A percentile compares a stretch with the other conserved stretches of the same genome.
Evolutionary conservation across 2,888 invertebrate species (phyloP).

Genomic region (Cephus pulcher): DNA sequence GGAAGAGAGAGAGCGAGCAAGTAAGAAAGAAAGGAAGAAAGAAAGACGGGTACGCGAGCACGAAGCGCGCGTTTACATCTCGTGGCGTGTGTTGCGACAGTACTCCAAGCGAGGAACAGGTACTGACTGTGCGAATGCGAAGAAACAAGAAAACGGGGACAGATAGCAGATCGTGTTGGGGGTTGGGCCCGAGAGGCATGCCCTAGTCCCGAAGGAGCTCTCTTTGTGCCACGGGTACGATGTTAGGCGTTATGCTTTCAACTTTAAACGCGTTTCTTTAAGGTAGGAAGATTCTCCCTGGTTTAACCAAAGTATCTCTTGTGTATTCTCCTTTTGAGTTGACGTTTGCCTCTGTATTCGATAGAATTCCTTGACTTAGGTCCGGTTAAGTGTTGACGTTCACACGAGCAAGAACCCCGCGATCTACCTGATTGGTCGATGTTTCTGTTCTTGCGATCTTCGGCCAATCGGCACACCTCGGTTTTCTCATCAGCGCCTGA

Average conservation of each 20-base stretch:
- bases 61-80: slow-evolving; percentile 7
- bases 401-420: slow-evolving; percentile 26
- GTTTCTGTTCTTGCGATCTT: slow-evolving; percentile 34
- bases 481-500: slow-evolving; percentile 23
- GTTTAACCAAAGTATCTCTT: not conserved
- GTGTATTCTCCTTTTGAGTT: not conserved
- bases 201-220: slow-evolving; percentile 25
- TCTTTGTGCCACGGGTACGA: slow-evolving; percentile 28
- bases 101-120: not conserved
- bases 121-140: not conserved
- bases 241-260: slow-evolving; percentile 28
- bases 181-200: slow-evolving; percentile 33
- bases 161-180: slow-evolving; percentile 30
- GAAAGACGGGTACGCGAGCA: slow-evolving; percentile 40
- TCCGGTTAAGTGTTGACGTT: slow-evolving; percentile 44
- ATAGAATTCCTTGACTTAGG: slow-evolving; percentile 36
- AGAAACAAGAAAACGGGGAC: slow-evolving; percentile 22
- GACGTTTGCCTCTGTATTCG: not conserved
- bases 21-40: slow-evolving; percentile 33
- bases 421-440: slow-evolving; percentile 30
- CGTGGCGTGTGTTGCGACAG: not conserved
- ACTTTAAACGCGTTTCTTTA: not conserved
- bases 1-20: not conserved
- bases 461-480: slow-evolving; percentile 33
- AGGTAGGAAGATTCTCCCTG: not conserved